Conservation (phyloP, 2,888 invertebrate genomes). For the Byasa hedistus region DNA sequence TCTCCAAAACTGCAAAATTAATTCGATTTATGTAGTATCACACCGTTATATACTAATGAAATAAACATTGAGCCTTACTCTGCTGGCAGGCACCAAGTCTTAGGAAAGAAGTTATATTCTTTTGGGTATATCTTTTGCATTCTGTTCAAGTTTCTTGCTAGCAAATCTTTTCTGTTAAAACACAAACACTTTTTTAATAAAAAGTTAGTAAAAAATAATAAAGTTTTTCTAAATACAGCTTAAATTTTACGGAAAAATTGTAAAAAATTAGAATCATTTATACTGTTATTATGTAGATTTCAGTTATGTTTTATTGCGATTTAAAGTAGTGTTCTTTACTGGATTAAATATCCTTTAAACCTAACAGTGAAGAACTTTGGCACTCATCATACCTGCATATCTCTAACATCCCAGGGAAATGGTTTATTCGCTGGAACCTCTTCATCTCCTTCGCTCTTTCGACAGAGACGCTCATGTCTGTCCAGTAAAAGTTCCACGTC, state of each 20-base stretch:
- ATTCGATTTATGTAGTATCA: background rate
- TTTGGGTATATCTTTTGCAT: slow-evolving; percentile 93
- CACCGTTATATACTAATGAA: background rate
- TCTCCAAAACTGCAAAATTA: slow-evolving; percentile 82
- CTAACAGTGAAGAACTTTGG: no score
- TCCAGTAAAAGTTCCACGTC: slow-evolving; percentile 95
- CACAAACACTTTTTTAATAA: background rate
- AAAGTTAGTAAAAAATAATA: background rate
- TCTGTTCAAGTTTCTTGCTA: slow-evolving; percentile 93
- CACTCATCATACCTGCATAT: slow-evolving; percentile 80
- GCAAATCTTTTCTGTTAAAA: slow-evolving; percentile 86
- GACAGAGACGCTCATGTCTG: slow-evolving; percentile 91
- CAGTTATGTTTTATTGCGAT: background rate
- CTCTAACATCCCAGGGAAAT: slow-evolving; percentile 95
- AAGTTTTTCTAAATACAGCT: background rate
- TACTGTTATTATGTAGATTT: background rate
- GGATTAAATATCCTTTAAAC: no score
- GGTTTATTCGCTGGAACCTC: slow-evolving; percentile 94
- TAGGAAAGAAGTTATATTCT: slow-evolving; percentile 95
- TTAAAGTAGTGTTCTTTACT: no score
- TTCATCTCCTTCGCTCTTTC: slow-evolving; percentile 95
- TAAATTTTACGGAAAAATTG: no score
- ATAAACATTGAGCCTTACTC: slow-evolving; percentile 82
- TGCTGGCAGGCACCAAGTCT: slow-evolving; percentile 95
- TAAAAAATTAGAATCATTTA: no score